Conservation (phyloP, 2,113 vertebrate species). For the Barbus barbus region DNA sequence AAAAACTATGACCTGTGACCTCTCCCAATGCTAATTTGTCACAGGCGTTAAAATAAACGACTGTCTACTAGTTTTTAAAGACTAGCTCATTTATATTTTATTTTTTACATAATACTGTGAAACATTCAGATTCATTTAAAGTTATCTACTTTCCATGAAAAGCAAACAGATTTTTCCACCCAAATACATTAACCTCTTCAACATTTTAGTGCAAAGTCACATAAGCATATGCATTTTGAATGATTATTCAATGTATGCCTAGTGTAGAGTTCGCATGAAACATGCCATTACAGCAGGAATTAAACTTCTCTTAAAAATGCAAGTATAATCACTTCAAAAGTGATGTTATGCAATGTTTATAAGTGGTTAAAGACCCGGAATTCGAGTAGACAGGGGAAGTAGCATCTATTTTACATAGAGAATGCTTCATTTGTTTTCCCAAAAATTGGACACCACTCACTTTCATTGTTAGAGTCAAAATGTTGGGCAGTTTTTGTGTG, state of each 20-base stretch:
- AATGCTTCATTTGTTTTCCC: background rate
- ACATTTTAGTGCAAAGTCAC: constrained; percentile 31
- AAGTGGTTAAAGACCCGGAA: background rate
- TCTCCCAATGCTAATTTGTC: background rate
- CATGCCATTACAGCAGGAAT: background rate
- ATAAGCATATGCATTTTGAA: constrained; percentile 69
- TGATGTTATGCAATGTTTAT: background rate
- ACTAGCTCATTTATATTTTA: background rate
- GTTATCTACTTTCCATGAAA: constrained; percentile 9
- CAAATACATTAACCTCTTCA: background rate
- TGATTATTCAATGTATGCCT: constrained; percentile 72
- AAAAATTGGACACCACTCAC: too few relatives aligned
- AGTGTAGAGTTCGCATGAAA: background rate
- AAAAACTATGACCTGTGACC: background rate
- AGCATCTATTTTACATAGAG: background rate
- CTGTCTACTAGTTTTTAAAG: background rate
- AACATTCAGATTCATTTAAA: background rate
- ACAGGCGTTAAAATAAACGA: background rate
- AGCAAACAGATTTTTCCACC: background rate
- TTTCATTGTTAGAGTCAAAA: too few relatives aligned
- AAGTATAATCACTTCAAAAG: background rate
- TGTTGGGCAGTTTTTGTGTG: background rate
- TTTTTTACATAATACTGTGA: background rate
- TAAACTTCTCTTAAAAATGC: background rate
- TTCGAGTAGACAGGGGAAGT: background rate